phyloP scores from a whole-genome alignment of 2,888 invertebrate species.

The Lasioglossum morio region DNA sequence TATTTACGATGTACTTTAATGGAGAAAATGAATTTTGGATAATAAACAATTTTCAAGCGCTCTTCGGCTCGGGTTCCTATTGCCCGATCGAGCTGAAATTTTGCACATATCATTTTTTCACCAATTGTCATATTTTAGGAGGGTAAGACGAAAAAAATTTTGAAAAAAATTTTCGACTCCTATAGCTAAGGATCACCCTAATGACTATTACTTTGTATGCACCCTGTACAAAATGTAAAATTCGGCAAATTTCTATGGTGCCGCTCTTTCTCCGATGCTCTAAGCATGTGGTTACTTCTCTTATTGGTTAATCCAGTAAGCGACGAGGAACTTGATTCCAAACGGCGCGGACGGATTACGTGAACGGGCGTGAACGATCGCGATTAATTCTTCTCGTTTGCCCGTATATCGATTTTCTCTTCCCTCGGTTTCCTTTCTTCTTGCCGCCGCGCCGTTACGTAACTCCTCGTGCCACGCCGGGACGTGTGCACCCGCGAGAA shows the following conservation, averaged over 20 bases:
- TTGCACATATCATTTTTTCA: no score
- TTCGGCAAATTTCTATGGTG: background rate
- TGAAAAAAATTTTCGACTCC: no score
- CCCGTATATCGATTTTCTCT: background rate
- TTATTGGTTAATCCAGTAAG: background rate
- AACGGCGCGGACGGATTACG: background rate
- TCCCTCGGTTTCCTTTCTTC: background rate
- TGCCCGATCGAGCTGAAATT: no score
- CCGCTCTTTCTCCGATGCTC: background rate
- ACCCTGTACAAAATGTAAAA: background rate
- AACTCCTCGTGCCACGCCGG: background rate
- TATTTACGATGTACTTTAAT: no score
- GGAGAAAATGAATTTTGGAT: no score
- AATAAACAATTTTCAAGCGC: no score
- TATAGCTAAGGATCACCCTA: no score
- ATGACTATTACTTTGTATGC: no score
- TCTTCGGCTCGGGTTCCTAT: no score
- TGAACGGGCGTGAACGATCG: background rate
- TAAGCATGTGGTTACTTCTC: background rate
- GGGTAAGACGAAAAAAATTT: no score
- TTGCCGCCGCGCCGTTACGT: conserved; percentile 23
- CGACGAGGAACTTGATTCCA: background rate
- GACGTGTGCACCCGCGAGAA: background rate
- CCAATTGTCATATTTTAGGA: no score
- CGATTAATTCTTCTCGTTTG: conserved; percentile 9